Percentiles rank a stretch among this genome's conserved stretches.
phyloP scores from a whole-genome alignment of 2,888 invertebrate genomes.

The Chrysolina americana region DNA sequence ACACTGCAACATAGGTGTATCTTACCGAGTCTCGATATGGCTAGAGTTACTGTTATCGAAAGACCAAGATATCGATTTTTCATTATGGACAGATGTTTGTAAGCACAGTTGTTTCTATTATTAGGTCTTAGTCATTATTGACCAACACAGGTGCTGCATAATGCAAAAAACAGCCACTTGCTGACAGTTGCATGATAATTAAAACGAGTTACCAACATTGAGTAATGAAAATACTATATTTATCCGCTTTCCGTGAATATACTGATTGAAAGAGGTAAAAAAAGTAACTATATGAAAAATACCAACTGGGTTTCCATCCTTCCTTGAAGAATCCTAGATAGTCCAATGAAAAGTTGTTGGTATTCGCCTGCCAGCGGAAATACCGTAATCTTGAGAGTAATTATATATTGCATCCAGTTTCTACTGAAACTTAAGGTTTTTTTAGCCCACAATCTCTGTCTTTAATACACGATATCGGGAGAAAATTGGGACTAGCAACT shows the following conservation, averaged over 20 bases:
- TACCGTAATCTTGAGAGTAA: too few species aligned
- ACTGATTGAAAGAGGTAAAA: not conserved
- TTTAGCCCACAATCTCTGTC: too few species aligned
- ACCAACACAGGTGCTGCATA: not conserved
- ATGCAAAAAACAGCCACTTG: not conserved
- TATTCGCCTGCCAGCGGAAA: too few species aligned
- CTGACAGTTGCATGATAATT: not conserved
- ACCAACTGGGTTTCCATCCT: too few species aligned
- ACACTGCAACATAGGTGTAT: conserved; percentile 10
- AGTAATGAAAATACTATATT: not conserved
- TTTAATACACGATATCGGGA: too few species aligned
- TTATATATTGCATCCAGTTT: too few species aligned
- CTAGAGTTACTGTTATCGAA: not conserved
- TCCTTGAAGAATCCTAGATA: too few species aligned
- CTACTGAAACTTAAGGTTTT: too few species aligned
- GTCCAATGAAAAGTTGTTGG: too few species aligned
- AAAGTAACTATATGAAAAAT: too few species aligned
- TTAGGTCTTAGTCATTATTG: conserved; percentile 3
- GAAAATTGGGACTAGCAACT: too few species aligned
- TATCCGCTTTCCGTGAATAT: not conserved
- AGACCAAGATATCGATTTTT: conserved; percentile 12
- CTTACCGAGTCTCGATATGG: conserved; percentile 15
- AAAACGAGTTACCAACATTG: not conserved
- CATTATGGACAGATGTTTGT: not conserved
- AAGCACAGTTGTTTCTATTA: not conserved